phyloP scores from a whole-genome alignment of 1,140 invertebrate genomes.

The Drosophila sechellia region DNA sequence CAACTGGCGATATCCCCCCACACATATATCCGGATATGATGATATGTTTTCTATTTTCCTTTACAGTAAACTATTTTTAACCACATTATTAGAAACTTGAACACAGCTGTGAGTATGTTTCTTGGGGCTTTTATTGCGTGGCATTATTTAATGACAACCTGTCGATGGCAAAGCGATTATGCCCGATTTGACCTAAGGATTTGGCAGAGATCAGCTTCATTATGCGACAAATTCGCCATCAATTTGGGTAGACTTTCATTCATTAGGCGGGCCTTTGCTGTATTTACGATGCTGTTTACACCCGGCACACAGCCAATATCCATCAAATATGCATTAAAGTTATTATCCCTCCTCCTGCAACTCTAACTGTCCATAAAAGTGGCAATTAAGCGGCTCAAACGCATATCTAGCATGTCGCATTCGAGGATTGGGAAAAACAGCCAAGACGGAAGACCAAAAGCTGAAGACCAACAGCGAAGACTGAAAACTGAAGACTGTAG shows the following conservation, averaged over 20 bases:
- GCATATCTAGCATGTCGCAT: conserved; percentile 68
- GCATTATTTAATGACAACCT: conserved; percentile 73
- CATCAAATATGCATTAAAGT: conserved; percentile 70
- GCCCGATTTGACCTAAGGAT: conserved; percentile 24
- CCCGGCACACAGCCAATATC: conserved; percentile 52
- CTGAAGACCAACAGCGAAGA: conserved; percentile 3
- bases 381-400: conserved; percentile 75
- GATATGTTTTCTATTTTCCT: background rate
- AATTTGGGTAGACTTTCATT: conserved; percentile 43
- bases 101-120: conserved; percentile 19
- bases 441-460: conserved; percentile 4
- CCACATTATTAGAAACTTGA: background rate
- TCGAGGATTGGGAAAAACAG: conserved; percentile 11
- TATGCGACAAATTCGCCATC: conserved; percentile 29
- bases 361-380: conserved; percentile 73
- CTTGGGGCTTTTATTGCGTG: conserved; percentile 59
- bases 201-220: conserved; percentile 22
- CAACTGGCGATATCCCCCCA: too few relatives aligned
- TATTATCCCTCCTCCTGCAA: conserved; percentile 47
- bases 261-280: conserved; percentile 47
- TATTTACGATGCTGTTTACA: conserved; percentile 72
- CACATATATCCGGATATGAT: background rate
- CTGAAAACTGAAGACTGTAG: conserved; percentile 29
- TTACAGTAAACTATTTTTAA: background rate
- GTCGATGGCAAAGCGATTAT: conserved; percentile 54